Evolutionary conservation across 2,888 invertebrate genomes (phyloP), one percentile per base, ranked within the genome.

Genomic region (Incurvaria masculella): DNA sequence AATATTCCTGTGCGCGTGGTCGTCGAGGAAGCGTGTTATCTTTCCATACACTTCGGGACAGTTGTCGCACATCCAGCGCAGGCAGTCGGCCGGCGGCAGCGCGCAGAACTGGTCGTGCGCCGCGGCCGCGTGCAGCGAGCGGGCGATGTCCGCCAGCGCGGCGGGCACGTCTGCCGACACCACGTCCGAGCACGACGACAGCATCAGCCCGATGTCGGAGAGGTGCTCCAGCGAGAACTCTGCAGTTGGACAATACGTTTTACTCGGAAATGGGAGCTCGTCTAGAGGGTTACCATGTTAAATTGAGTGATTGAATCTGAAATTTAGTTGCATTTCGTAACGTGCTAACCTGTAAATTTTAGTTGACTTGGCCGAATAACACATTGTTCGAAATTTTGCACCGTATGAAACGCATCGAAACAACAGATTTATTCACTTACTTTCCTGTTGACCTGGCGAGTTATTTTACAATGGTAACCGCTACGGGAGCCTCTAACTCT

Each of bases 111-210:
- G 73, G 14, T 75, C 71, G 1, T 60, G 64, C 45, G 65, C 68
- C 17, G 72, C 76, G n/a, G 70, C 65, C 2, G 61, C 56, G 26
- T 69, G 65, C 42, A 85, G 68, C 33, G 65, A 61, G 14, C 64
- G 61, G 0, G 76, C 72, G 21, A 85, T 63, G 33, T 70, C 65
- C 16, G 72, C 68, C 3, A 83, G 57, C 1, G 74, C 72, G 16
- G 69, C 64, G 0, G 89, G 88, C 8, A 93, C 84, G 61, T 91
- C 89, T 0, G 88, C 90, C 17, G 91, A 91, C 45, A 89, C 74
- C 0, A 89, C 87, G 52, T 86, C 82, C 1, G 68, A 67, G 55
- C 87, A 87, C 0, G 86, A 84, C 11, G 87, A 83, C 33, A 91
- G 70, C 19, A 93, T 64, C 21, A 79, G 59, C 0, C 87, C 83